These are phyloP conservation scores for Trissolcus brochymenae DNA, from an alignment of 2,888 invertebrate species.

Conservation along the genomic window DNA sequence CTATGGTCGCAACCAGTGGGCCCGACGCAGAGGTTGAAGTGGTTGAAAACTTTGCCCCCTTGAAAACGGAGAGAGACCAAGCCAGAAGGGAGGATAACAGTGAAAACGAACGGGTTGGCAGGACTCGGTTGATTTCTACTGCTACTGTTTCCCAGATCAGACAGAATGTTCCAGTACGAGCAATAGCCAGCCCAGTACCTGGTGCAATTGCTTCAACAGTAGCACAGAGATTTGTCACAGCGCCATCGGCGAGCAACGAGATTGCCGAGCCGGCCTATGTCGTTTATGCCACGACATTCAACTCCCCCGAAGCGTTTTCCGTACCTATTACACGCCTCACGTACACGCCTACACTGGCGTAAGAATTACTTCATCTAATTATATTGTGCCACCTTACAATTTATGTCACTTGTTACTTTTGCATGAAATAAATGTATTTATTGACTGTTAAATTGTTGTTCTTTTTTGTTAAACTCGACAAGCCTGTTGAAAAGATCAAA, in stretches of 20 bases:
- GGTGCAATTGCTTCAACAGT: conserved; percentile 20
- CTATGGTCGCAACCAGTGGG: conserved; percentile 62
- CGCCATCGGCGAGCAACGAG: conserved; percentile 56
- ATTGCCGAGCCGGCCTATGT: conserved; percentile 64
- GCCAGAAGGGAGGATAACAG: not conserved
- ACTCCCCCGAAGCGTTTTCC: conserved; percentile 69
- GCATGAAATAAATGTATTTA: conserved; percentile 39
- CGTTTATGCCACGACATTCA: conserved; percentile 67
- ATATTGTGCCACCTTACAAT: conserved; percentile 33
- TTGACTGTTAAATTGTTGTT: conserved; percentile 16
- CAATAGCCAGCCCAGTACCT: conserved; percentile 58
- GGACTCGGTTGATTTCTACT: conserved; percentile 8
- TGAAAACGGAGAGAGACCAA: not conserved
- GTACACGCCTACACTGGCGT: conserved; percentile 63
- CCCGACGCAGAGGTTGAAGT: conserved; percentile 74
- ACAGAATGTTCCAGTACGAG: conserved; percentile 59
- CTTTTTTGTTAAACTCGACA: not conserved
- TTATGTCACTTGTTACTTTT: conserved; percentile 34
- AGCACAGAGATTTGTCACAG: conserved; percentile 58
- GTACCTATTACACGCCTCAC: conserved; percentile 66
- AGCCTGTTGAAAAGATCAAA: not conserved
- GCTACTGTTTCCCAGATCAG: not conserved
- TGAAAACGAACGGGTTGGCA: conserved; percentile 4
- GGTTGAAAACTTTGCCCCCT: conserved; percentile 63
- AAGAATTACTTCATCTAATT: conserved; percentile 43